Evolutionary conservation across 2,888 invertebrate genomes (phyloP).

Genomic region (Aporophyla lueneburgensis): DNA sequence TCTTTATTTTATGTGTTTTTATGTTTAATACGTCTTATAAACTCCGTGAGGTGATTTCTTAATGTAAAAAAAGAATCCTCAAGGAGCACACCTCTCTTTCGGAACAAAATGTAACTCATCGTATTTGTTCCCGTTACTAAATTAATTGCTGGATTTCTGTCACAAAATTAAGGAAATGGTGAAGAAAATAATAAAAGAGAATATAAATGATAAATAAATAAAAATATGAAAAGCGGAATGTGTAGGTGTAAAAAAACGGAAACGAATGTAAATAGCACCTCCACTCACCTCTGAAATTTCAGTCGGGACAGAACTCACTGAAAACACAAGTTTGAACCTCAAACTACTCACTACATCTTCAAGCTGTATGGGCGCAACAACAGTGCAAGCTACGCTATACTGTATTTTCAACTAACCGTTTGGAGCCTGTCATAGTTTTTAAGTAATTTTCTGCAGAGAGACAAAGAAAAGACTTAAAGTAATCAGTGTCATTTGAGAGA

Average conservation of each 20-base stretch:
- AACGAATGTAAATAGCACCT: conserved; percentile 20
- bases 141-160: not conserved
- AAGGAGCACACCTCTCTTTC: too few species aligned
- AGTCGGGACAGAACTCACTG: conserved; percentile 24
- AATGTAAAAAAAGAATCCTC: not conserved
- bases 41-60: not conserved
- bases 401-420: not conserved
- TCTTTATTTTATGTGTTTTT: not conserved
- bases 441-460: not conserved
- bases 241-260: not conserved
- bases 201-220: too few species aligned
- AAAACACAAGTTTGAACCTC: conserved; percentile 32
- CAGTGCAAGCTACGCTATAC: conserved; percentile 25
- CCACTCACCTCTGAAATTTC: conserved; percentile 10
- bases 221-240: not conserved
- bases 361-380: not conserved
- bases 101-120: not conserved
- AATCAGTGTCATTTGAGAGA: not conserved
- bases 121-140: not conserved
- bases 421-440: not conserved
- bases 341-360: conserved; percentile 12
- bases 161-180: not conserved
- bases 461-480: not conserved
- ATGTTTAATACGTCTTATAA: not conserved
- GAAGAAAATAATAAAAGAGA: not conserved